Evolutionary conservation across 1,140 invertebrate genomes (phyloP), one percentile per base, ranked within the genome.

Genomic region (Solenopsis invicta): DNA sequence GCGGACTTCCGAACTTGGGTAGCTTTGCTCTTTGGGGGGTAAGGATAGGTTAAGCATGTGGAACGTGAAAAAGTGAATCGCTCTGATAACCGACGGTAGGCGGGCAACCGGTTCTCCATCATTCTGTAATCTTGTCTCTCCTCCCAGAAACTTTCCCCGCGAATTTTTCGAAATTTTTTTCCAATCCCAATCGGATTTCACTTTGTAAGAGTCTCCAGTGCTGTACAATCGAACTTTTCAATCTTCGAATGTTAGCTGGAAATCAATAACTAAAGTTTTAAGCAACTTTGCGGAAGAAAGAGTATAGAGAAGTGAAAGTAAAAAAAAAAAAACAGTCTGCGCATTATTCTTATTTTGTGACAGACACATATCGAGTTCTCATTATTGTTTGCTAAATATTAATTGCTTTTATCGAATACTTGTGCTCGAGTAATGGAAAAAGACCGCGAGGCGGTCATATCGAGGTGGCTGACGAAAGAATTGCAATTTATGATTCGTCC

Each of bases 151-250:
- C 85, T 86, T 86, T 86, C 76, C 50, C 76, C 13, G 24, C 5
- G 18, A 50, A 67, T 71, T 86, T 81, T 71, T 61, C 18, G 12
- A 71, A 86, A 78, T 78, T 54, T 86, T 29, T 86, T 86, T 61
- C 21, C 61, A 13, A 37, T 78, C 13, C 16, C 24, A 34, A 21
- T 45, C 24, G 21, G 18, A 45, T 86, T 86, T 86, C 84, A 77
- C 74, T 77, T 78, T 18, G 18, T 13, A 78, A 41, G 56, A 77
- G 21, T 45, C 10, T 5, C 4, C 10, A 8, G 37, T 41, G 45
- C 18, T 9, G 34, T n/a, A 21, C 41, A 34, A 8, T 34, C 16
- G 3, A 5, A 24, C 8, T 67, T 56, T 69, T 69, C 16, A 24
- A 24, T 54, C 54, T 69, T 18, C 18, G 13, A 48, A 69, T 54